Evolutionary conservation across 2,888 invertebrate species (phyloP), one percentile per base, ranked within the genome.

Genomic region (Barypeithes pellucidus): DNA sequence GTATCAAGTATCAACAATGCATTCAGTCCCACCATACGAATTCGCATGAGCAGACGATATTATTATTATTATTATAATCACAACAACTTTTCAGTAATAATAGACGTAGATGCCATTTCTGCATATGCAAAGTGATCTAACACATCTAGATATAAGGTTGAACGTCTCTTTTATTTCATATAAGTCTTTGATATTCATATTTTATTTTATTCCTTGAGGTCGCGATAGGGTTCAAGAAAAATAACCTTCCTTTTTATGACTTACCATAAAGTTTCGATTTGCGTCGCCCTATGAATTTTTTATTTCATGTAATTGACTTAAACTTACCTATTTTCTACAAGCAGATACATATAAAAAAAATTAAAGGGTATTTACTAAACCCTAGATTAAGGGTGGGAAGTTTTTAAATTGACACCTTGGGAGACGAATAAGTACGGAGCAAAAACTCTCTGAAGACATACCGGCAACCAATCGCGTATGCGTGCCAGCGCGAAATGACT

Each of bases 201-300:
- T 52, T 52, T 52, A 52, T 52, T 52, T 52, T 29, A 52, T 29
- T 29, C 29, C 29, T 52, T 29, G 29, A 52, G 24, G 29, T 29
- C 52, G 29, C 52, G 22, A 29, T 52, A 11, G 52, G 29, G 52
- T 52, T 52, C 24, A 52, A 24, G 50, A 12, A 50, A 50, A 50
- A 50, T 14, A 52, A 29, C 52, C 20, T 29, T 14, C 29, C 14
- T 29, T 47, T 52, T 52, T 52, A 52, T 52, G 24, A 3, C 22
- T 29, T 29, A 52, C n/a, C 52, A 52, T 52, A 52, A 52, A 52
- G 29, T 29, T 29, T 24, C 8, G 29, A 52, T 52, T 52, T 52
- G 7, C 52, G 52, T n/a, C 24, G 12, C 29, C 8, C 29, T 29
- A 52, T 52, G 29, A 52, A 52, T 52, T 52, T 24, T 52, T 52